Evolutionary conservation across 2,113 vertebrate species (phyloP).

Genomic region (Probosciger aterrimus): DNA sequence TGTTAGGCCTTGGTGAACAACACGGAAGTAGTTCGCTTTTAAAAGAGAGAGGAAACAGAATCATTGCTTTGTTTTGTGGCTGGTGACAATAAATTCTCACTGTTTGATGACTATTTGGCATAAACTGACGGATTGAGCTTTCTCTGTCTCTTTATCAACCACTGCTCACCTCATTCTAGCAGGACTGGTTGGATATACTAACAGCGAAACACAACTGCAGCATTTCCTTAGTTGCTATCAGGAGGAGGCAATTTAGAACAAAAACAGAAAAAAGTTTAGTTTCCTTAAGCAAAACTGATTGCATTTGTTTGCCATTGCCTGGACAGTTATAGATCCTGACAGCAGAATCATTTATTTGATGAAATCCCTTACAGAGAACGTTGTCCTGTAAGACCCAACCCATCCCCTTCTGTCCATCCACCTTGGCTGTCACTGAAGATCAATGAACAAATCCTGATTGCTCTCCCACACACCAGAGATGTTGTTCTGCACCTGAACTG

Average conservation of each 20-base stretch:
- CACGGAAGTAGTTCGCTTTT: accelerated
- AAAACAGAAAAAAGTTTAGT: not conserved
- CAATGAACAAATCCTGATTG: not conserved
- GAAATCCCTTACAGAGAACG: not conserved
- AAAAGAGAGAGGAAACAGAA: not conserved
- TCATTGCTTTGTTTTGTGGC: not conserved
- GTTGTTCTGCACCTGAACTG: not conserved
- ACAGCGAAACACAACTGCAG: not conserved
- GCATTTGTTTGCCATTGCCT: not conserved
- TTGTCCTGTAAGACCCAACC: not conserved
- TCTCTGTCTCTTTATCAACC: not conserved
- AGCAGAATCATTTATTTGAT: not conserved
- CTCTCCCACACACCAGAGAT: not conserved
- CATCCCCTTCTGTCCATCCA: not conserved
- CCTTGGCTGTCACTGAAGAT: not conserved
- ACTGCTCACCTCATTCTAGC: not conserved
- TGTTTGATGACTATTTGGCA: not conserved
- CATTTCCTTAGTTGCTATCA: not conserved
- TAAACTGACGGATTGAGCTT: not conserved
- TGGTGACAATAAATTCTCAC: not conserved
- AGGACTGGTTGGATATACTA: not conserved
- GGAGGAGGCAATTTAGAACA: not conserved
- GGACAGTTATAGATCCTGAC: not conserved
- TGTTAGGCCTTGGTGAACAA: not conserved
- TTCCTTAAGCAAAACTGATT: not conserved